Conservation (phyloP, 1,140 invertebrate genomes). For the Lordiphosa clarofinis region DNA sequence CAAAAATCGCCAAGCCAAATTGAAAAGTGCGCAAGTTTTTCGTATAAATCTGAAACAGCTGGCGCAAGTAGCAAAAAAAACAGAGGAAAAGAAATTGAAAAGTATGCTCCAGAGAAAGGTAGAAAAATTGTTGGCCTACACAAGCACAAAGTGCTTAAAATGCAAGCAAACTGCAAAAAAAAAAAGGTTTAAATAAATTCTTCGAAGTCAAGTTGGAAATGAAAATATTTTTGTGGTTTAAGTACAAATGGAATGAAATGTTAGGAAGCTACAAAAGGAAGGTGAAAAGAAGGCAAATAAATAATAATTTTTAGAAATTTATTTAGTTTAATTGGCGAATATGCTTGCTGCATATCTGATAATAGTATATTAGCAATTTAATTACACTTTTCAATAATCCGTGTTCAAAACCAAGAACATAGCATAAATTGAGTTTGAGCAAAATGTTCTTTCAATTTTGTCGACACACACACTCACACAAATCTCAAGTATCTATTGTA, state of each 20-base stretch:
- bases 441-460: slow-evolving; percentile 1
- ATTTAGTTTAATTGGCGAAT: no score
- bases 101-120: slow-evolving; percentile 12
- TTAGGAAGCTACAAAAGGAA: background rate
- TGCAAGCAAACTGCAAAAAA: slow-evolving; percentile 10
- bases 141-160: slow-evolving; percentile 5
- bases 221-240: slow-evolving; percentile 12
- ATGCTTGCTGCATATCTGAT: no score
- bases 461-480: background rate
- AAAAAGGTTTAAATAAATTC: slow-evolving; percentile 14
- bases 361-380: no score
- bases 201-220: slow-evolving; percentile 2
- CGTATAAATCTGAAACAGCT: slow-evolving; percentile 20
- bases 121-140: slow-evolving; percentile 16
- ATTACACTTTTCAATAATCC: no score
- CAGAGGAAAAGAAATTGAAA: slow-evolving; percentile 10
- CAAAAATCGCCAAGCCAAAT: slow-evolving; percentile 17
- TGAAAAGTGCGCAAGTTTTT: slow-evolving; percentile 22
- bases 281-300: background rate
- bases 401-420: no score
- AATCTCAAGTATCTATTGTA: slow-evolving; percentile 4
- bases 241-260: slow-evolving; percentile 7
- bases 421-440: no score
- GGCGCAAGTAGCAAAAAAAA: slow-evolving; percentile 6
- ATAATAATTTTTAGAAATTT: background rate